Evolutionary conservation across 2,797 vertebrate species (phyloP).

Genomic region (Smutsia gigantea): DNA sequence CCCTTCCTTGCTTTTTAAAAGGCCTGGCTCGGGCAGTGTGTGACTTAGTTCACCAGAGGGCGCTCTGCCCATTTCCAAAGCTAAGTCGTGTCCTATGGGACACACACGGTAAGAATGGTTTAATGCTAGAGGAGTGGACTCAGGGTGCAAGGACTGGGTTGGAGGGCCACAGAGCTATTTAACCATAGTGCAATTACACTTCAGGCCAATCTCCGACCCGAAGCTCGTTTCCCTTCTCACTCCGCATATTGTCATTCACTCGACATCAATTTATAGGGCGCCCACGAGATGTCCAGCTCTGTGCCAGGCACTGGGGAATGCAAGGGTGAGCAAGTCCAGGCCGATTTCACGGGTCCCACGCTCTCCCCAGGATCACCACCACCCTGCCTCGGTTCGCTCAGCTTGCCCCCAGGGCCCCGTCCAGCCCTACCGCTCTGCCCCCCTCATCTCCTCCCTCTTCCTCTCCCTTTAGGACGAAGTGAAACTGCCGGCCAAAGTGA

Average conservation of each 20-base stretch:
- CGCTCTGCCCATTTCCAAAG: constrained; percentile 44
- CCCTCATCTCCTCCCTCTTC: constrained; percentile 30
- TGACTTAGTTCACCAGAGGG: constrained; percentile 60
- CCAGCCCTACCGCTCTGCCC: not conserved
- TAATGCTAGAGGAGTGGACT: fast-evolving
- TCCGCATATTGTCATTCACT: not conserved
- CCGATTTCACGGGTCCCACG: not conserved
- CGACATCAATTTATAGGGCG: not conserved
- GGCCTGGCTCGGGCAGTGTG: not conserved
- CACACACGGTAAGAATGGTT: not conserved
- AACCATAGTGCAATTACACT: not conserved
- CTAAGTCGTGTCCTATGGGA: no score
- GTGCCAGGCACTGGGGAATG: not conserved
- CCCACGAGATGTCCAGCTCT: not conserved
- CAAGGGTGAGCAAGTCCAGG: not conserved
- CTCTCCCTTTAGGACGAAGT: constrained; percentile 91
- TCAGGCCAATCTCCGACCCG: not conserved
- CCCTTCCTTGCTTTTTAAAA: not conserved
- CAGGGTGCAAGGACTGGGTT: not conserved
- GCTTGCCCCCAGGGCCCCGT: not conserved
- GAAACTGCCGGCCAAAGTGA: constrained; percentile 94
- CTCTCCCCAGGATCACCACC: no score
- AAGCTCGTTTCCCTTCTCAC: not conserved
- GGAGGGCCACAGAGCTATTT: not conserved
- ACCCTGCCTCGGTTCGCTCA: not conserved